Evolutionary conservation across 2,888 invertebrate genomes (phyloP), one percentile per base, ranked within the genome.

Genomic region (Metopia argyrocephala): DNA sequence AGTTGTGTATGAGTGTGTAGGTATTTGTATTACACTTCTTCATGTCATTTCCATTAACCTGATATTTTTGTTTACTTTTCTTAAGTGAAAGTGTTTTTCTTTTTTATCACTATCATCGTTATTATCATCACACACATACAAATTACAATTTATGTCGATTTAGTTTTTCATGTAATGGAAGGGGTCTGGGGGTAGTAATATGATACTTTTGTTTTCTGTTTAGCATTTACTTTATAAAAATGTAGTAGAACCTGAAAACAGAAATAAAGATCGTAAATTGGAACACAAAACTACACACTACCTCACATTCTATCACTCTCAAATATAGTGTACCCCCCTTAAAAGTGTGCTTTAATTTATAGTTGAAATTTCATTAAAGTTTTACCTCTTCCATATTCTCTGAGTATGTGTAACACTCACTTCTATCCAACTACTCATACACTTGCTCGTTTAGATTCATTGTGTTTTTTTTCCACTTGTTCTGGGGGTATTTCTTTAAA

Each of bases 21-120:
- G 46, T 65, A 21, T 46, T 66, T 71, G 61, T 71, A 62, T 28
- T 78, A 62, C 65, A 73, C 68, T 74, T n/a, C n/a, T n/a, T 74
- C 65, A 74, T 81, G 88, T 88, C 88, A 88, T 87, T 87, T 87
- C 88, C 88, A 88, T 88, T 88, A 88, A 88, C 88, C 88, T 88
- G 88, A 87, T 87, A 86, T 88, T 38, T 15, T 88, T 88, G 87
- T 88, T 88, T 88, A 86, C 87, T 88, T 88, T 88, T 86, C 87
- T 85, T 71, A 65, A 83, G 83, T 76, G 81, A 78, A 84, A 83
- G 82, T 85, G 84, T 82, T 65, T 69, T 70, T 52, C 62, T 61
- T 48, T 48, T 65, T 71, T 52, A 62, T 57, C 31, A 48, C 45
- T 64, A 64, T 69, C 38, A 27, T 48, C 46, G 20, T 18, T 12